Base-by-base conservation (phyloP, 2,113 vertebrate genomes). In the Myrmecobius fasciatus region DNA sequence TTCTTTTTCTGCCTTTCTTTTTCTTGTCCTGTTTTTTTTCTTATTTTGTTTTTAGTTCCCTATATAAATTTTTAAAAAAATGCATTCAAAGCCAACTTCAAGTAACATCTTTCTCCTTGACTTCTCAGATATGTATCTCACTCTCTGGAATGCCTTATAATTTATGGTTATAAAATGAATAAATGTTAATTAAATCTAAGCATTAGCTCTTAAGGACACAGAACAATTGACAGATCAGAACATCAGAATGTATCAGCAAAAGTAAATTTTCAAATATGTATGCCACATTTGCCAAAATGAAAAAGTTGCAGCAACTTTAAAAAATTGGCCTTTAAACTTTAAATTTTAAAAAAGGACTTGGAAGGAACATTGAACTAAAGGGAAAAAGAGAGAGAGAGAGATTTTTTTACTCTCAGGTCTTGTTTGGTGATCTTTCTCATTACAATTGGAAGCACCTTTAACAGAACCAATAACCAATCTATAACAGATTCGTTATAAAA, bases 401-500 rank as follows among this genome's bases (percentile, higher is more conserved):
- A 52, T 9, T 91, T 95, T 96, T 25, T 25, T 83, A 90, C 91
- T 95, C 96, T 28, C 92, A 20, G 54, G 46, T 52, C 83, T 83
- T 96, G 46, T 94, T 88, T 89, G 94, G 90, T 96, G 52, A 91
- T 93, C 9, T 95, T 49, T 95, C 56, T 20, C 91, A 92, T 93
- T 36, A 52, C 53, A 94, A 26, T 54, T 43, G 92, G 53, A 95
- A 95, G 28, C 53, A 93, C 25, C 48, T 96, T 94, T 93, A 95
- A 49, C 52, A 53, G 49, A 95, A 92, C 95, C 93, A 94, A 89
- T 93, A 97, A 89, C 31, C 47, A 96, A 28, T 89, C 92, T 96
- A 24, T 47, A 60, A 91, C 88, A 95, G 91, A 95, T 51, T 93
- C 17, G 60, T 49, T 96, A 95, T 95, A 26, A 89, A 96, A 89